A percentile compares a stretch with the other conserved stretches of the same genome.
Evolutionary conservation across 2,797 vertebrate species (phyloP).

Genomic region (Micrastur ruficollis): DNA sequence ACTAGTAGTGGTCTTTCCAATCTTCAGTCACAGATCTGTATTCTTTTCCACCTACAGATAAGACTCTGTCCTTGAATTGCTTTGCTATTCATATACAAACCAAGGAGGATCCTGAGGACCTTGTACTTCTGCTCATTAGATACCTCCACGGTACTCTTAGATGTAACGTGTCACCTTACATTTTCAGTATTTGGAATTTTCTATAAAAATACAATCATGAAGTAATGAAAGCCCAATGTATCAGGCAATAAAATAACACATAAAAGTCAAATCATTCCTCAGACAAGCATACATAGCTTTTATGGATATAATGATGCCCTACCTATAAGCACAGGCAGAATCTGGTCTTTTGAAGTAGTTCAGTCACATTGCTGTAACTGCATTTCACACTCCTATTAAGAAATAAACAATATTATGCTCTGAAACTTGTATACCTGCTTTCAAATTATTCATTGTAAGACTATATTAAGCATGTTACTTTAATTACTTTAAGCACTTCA

Average conservation of each 20-base stretch:
- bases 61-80: background rate
- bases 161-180: background rate
- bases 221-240: background rate
- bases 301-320: background rate
- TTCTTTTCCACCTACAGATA: background rate
- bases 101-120: background rate
- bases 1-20: background rate
- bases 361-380: background rate
- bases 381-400: background rate
- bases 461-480: background rate
- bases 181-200: background rate
- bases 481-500: background rate
- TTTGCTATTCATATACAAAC: background rate
- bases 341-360: background rate
- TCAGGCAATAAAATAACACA: background rate
- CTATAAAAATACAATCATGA: background rate
- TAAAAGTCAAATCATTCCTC: background rate
- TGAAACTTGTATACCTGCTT: background rate
- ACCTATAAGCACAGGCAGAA: background rate
- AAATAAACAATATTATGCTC: background rate
- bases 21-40: background rate
- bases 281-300: background rate
- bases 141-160: background rate
- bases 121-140: background rate
- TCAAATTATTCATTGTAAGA: background rate